Evolutionary conservation across 2,888 invertebrate genomes (phyloP), one percentile per base, ranked within the genome.

Genomic region (Sarcophaga caerulescens): DNA sequence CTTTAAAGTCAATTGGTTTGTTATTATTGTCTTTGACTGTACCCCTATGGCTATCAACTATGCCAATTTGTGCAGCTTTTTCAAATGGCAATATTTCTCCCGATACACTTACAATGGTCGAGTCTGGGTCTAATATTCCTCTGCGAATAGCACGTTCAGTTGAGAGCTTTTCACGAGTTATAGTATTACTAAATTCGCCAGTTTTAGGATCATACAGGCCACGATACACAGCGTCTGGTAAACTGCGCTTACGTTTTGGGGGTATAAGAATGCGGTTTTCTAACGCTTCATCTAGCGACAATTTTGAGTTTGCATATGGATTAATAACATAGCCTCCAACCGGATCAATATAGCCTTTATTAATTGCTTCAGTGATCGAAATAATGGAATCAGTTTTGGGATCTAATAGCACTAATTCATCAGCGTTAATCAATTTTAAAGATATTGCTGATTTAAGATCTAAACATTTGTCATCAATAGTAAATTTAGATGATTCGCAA

Each of bases 141-240:
- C 96, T 95, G 90, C 96, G 95, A 90, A 98, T 96, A 78, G 98
- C 98, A 89, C 96, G 95, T 93, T 97, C 96, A 75, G 97, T 96
- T 88, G 96, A 95, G 85, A 98, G 93, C 91, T 96, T 96, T 92
- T 97, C 96, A 89, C 96, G 95, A n/a, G 96, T 96, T 89, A 95
- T 95, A 3, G 97, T 96, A 91, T 96, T 96, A 59, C 96, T 96
- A 90, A 97, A 97, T 90, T 96, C 95, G 69, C 98, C 98, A 57
- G 96, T 96, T 89, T 95, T 95, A 0, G 97, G 96, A 94, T 98
- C 97, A 90, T 98, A 98, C 87, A 97, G 95, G n/a, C 98, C 98
- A 93, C 97, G 96, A 90, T 96, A 96, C n/a, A 98, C 96, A 2
- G 98, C 98, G 93, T 98, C 97, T 0, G 97, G 97, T 45, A 98